These are phyloP conservation scores for Hydrotaea cyrtoneurina DNA, from an alignment of 2,888 invertebrate genomes.

Conservation along the genomic window DNA sequence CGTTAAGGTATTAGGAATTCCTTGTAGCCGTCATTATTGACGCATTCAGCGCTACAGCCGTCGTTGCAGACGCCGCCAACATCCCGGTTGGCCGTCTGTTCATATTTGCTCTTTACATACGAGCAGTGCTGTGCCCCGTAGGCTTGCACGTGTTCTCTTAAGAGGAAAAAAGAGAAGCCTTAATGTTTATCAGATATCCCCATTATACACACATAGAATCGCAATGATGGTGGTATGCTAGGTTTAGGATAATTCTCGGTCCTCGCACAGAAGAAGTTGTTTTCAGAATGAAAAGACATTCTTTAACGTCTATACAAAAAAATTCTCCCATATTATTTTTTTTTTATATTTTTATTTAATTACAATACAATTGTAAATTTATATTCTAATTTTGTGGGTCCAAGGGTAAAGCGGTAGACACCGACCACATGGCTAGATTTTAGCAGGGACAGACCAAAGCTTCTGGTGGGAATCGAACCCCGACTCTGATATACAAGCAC, in stretches of 20 bases:
- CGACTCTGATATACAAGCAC: too few species aligned
- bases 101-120: constrained; percentile 74
- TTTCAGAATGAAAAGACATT: too few species aligned
- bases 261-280: too few species aligned
- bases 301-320: too few species aligned
- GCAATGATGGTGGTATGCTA: background rate
- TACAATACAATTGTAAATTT: too few species aligned
- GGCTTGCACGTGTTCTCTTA: constrained; percentile 79
- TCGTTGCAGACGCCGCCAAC: constrained; percentile 54
- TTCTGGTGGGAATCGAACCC: too few species aligned
- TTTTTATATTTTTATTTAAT: too few species aligned
- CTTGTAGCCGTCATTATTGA: constrained; percentile 54
- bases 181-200: constrained; percentile 37
- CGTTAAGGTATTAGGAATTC: constrained; percentile 73
- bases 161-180: constrained; percentile 48
- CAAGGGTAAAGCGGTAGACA: too few species aligned
- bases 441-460: too few species aligned
- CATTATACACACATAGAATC: constrained; percentile 15
- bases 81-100: constrained; percentile 71
- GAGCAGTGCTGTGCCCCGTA: constrained; percentile 76
- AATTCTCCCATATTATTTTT: too few species aligned
- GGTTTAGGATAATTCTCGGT: background rate
- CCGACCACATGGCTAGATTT: too few species aligned
- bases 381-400: too few species aligned
- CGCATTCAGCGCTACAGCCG: constrained; percentile 59